These are phyloP conservation scores for Tachystola acroxantha DNA, from an alignment of 2,888 invertebrate species.

Conservation along the genomic window DNA sequence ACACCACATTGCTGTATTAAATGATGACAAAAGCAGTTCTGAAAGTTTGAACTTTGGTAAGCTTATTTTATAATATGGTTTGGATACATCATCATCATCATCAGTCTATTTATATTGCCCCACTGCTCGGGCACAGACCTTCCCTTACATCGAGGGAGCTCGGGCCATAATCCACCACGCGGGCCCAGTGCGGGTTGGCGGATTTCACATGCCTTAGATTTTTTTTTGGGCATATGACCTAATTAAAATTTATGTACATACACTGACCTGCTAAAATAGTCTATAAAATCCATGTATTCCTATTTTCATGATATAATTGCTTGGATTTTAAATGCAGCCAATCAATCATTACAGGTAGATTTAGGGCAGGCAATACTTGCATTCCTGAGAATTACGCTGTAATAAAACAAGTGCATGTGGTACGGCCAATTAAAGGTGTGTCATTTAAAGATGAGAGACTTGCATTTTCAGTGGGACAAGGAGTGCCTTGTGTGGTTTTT, in stretches of 20 bases:
- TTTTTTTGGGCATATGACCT: too few relatives aligned
- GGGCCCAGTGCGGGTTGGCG: too few relatives aligned
- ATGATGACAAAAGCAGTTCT: slow-evolving; percentile 86
- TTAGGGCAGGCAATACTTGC: slow-evolving; percentile 69
- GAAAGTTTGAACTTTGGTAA: slow-evolving; percentile 86
- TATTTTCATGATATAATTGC: too few relatives aligned
- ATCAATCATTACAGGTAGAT: slow-evolving; percentile 44
- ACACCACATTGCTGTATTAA: slow-evolving; percentile 72
- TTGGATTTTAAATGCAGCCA: too few relatives aligned
- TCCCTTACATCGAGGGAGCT: too few relatives aligned
- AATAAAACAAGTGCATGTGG: slow-evolving; percentile 77
- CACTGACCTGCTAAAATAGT: too few relatives aligned
- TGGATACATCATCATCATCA: neutral
- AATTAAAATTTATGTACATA: too few relatives aligned
- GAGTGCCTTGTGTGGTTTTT: slow-evolving; percentile 90
- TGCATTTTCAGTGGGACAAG: slow-evolving; percentile 86
- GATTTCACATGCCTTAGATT: too few relatives aligned
- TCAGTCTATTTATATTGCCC: too few relatives aligned
- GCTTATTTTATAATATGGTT: slow-evolving; percentile 4
- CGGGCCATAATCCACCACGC: too few relatives aligned
- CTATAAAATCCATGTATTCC: too few relatives aligned
- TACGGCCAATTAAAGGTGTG: slow-evolving; percentile 80
- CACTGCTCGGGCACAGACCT: too few relatives aligned
- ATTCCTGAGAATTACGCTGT: slow-evolving; percentile 77
- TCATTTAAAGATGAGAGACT: slow-evolving; percentile 89